Base-by-base conservation (phyloP, 2,888 invertebrate species). In the Hypselothyrea guttata region DNA sequence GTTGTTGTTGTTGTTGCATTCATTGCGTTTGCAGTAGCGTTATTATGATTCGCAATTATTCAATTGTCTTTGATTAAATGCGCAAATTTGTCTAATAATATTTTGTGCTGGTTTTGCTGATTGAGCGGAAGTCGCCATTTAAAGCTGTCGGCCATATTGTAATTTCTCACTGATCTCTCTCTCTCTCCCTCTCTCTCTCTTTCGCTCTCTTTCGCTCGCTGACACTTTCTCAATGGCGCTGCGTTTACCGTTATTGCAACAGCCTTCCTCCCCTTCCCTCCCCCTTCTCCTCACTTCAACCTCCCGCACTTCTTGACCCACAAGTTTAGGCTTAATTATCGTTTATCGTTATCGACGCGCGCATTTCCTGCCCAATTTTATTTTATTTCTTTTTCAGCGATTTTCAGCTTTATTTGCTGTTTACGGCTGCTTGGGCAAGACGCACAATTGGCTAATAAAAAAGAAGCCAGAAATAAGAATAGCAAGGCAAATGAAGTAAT, bases 1-100 rank as follows among this genome's bases (percentile, higher is more conserved):
- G n/a, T 9, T 44, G n/a, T 9, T 45, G 4, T 15, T 18, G 4
- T 34, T 8, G 11, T 9, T 31, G 37, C 9, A 5, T 16, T 13
- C 35, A 28, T 30, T 37, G 22, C 22, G 34, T 33, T 47, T 52
- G 15, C 51, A 7, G 66, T 53, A 60, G 62, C 62, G 62, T 66
- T 67, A 59, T 51, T 58, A 45, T 56, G 44, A 56, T 40, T 59
- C 35, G 54, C 75, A 87, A 86, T 86, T 87, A 86, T 85, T 76
- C 74, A 85, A 86, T 86, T 86, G 79, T 57, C 76, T 79, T 66
- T 86, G 72, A 87, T 86, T 86, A 82, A 83, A 78, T 82, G 86
- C 85, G 87, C 86, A 85, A 87, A 81, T 75, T 81, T 76, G 63
- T 71, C 84, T 79, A 79, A 84, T 76, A n/a, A 54, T 56, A 79